phyloP scores from a whole-genome alignment of 2,888 invertebrate genomes.

The Chymomyza procnemis region DNA sequence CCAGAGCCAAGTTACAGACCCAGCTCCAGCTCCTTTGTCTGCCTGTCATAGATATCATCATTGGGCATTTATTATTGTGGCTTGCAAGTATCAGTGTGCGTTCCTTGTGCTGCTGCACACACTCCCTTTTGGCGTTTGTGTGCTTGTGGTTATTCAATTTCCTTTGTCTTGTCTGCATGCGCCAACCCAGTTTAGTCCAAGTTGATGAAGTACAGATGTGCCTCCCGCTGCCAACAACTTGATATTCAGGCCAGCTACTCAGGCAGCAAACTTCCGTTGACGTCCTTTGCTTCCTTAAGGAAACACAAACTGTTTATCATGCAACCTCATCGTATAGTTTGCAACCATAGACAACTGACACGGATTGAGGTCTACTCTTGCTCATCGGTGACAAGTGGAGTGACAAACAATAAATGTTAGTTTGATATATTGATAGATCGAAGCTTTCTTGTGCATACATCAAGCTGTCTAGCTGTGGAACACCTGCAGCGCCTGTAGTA shows the following conservation, averaged over 20 bases:
- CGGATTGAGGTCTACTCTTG: background rate
- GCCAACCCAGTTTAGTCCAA: background rate
- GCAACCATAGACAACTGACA: background rate
- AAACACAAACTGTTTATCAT: conserved; percentile 35
- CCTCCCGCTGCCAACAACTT: conserved; percentile 19
- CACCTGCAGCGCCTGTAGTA: conserved; percentile 32
- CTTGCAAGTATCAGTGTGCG: conserved; percentile 28
- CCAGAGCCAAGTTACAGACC: background rate
- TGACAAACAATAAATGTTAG: conserved; percentile 61
- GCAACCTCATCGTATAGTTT: background rate
- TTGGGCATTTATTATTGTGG: conserved; percentile 60
- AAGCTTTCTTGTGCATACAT: conserved; percentile 14
- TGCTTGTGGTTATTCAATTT: conserved; percentile 47
- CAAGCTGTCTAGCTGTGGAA: conserved; percentile 56
- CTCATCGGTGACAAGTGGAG: conserved; percentile 38
- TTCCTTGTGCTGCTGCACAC: background rate
- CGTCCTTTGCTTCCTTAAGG: background rate
- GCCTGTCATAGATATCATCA: conserved; percentile 61
- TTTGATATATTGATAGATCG: conserved; percentile 44
- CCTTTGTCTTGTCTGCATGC: conserved; percentile 48
- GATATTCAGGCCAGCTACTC: conserved; percentile 40
- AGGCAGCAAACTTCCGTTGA: conserved; percentile 7
- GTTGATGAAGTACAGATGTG: background rate
- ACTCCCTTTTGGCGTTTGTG: background rate
- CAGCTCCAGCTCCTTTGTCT: conserved; percentile 1